phyloP scores from a whole-genome alignment of 1,140 invertebrate species.

The Brevipalpus yothersi region DNA sequence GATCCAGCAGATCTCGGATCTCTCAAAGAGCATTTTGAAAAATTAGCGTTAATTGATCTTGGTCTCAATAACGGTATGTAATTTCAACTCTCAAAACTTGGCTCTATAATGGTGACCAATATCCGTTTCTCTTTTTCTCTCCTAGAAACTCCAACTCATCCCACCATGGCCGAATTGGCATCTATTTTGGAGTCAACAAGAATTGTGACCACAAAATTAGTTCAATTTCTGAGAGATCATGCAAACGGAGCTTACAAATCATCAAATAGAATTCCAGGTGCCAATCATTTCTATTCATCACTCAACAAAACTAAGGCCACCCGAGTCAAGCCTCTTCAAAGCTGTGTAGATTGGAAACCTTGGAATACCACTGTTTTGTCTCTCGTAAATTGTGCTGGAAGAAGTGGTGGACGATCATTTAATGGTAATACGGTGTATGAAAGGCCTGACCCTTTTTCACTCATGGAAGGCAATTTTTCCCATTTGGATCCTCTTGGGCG shows the following conservation, averaged over 20 bases:
- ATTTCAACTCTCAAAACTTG: not conserved
- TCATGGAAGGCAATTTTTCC: too few species aligned
- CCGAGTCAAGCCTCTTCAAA: too few species aligned
- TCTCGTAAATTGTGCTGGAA: too few species aligned
- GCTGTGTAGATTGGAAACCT: too few species aligned
- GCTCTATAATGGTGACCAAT: not conserved
- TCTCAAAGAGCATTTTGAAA: slow-evolving; percentile 45
- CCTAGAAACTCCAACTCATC: not conserved
- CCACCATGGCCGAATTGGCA: slow-evolving; percentile 1
- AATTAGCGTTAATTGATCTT: slow-evolving; percentile 58
- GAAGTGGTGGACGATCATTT: too few species aligned
- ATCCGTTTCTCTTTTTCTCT: not conserved
- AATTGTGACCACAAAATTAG: slow-evolving; percentile 1
- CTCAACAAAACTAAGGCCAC: too few species aligned
- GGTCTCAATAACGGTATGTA: slow-evolving; percentile 30
- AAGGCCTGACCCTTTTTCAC: too few species aligned
- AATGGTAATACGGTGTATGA: too few species aligned
- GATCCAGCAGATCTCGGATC: slow-evolving; percentile 50
- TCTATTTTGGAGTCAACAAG: not conserved
- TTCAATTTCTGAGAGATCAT: slow-evolving; percentile 1
- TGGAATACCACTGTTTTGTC: too few species aligned
- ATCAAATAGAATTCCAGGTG: too few species aligned
- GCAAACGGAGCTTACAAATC: not conserved
- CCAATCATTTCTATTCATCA: too few species aligned
- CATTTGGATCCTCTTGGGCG: too few species aligned